Evolutionary conservation across 2,888 invertebrate genomes (phyloP).

Genomic region (Eupithecia dodoneata): DNA sequence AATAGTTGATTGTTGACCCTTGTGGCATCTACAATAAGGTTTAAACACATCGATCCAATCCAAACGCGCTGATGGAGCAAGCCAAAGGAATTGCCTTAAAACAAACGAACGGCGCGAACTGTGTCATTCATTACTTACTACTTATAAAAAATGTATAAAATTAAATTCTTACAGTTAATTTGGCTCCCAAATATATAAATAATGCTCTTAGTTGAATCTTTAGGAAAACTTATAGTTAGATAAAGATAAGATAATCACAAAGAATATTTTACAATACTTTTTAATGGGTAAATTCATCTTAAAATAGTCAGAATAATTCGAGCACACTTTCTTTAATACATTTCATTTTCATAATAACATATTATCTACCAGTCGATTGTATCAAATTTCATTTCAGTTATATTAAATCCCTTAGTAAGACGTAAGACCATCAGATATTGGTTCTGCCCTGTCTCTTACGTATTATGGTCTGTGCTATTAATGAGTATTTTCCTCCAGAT

Average conservation of each 20-base stretch:
- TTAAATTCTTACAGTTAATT: neutral
- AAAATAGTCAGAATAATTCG: too few relatives aligned
- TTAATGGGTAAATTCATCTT: too few relatives aligned
- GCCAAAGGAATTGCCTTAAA: neutral
- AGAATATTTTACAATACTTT: too few relatives aligned
- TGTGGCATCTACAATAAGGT: neutral
- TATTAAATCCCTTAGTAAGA: too few relatives aligned
- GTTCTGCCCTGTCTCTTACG: neutral
- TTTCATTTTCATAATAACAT: too few relatives aligned
- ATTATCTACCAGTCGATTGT: neutral
- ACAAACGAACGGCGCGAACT: neutral
- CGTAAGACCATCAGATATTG: neutral
- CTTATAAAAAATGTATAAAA: neutral
- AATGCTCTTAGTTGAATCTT: too few relatives aligned
- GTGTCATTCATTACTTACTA: neutral
- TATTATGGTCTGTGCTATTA: neutral
- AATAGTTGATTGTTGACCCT: neutral
- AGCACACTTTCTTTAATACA: too few relatives aligned
- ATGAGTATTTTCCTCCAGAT: constrained; percentile 36
- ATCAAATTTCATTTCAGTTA: neutral
- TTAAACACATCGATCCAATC: neutral
- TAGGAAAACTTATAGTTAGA: too few relatives aligned
- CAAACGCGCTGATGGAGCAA: neutral
- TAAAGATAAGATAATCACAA: too few relatives aligned
- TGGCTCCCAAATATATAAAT: too few relatives aligned